These are phyloP conservation scores for Andricus curvator DNA, from an alignment of 2,888 invertebrate species.

Conservation along the genomic window DNA sequence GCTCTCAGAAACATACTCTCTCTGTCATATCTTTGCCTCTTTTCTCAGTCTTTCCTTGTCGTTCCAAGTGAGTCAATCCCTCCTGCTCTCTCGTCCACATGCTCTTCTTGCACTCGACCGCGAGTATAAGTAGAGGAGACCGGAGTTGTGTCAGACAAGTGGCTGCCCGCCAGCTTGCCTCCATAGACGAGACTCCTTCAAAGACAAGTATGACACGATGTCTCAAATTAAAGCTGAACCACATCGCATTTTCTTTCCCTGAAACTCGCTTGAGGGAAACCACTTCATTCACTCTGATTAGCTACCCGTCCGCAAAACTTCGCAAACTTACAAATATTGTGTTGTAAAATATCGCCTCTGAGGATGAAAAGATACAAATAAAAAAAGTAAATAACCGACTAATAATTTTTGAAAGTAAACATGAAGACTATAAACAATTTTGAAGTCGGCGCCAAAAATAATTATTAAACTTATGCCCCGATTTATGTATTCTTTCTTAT, in stretches of 20 bases:
- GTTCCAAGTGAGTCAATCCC: constrained; percentile 23
- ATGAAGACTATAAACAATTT: no score
- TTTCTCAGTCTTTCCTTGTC: constrained; percentile 16
- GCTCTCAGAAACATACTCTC: constrained; percentile 9
- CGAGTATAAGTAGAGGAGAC: constrained; percentile 57
- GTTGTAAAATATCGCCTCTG: no score
- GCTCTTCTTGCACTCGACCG: constrained; percentile 47
- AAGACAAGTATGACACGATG: constrained; percentile 63
- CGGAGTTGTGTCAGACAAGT: constrained; percentile 60
- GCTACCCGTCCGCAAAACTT: not conserved
- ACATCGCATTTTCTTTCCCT: constrained; percentile 47
- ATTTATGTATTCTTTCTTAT: no score
- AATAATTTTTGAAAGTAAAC: no score
- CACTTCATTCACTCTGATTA: constrained; percentile 20
- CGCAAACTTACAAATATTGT: not conserved
- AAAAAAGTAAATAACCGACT: no score
- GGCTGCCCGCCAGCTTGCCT: constrained; percentile 49
- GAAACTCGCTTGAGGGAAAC: constrained; percentile 1
- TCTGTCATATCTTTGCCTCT: constrained; percentile 12
- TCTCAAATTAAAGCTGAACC: constrained; percentile 70
- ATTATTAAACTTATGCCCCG: no score
- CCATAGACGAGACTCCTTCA: constrained; percentile 60
- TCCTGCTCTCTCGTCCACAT: constrained; percentile 34
- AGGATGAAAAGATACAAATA: no score
- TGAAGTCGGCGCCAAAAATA: no score